phyloP scores from a whole-genome alignment of 2,797 vertebrate species.

The Lepus oiostolus region DNA sequence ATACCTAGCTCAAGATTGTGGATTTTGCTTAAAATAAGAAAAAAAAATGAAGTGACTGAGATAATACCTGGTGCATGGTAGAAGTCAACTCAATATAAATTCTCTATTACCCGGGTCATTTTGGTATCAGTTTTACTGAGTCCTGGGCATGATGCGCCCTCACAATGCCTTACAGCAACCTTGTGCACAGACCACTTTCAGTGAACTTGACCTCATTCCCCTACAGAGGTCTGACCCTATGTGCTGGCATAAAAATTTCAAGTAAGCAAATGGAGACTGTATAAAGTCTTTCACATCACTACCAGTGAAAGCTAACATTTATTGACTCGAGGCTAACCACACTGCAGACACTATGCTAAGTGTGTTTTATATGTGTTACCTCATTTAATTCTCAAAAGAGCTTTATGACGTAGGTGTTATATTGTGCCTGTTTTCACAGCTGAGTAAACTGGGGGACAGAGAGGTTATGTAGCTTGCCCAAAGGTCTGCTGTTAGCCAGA shows the following conservation, averaged over 20 bases:
- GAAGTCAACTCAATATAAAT: not conserved
- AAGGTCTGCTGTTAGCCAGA: not conserved
- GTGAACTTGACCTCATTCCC: not conserved
- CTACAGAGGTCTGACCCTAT: not conserved
- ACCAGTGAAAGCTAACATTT: conserved; percentile 58
- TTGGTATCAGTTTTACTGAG: not conserved
- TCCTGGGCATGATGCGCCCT: not conserved
- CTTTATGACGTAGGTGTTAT: conserved; percentile 5
- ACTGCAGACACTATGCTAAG: conserved; percentile 4
- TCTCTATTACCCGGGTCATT: not conserved
- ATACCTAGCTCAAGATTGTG: not conserved
- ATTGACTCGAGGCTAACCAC: conserved; percentile 23
- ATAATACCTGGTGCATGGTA: not conserved
- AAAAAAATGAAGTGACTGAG: not conserved
- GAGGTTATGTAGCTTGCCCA: not conserved
- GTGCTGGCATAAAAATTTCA: conserved; percentile 36
- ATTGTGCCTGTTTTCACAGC: conserved; percentile 60
- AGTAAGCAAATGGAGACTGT: conserved; percentile 47
- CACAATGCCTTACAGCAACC: not conserved
- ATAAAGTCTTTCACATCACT: conserved; percentile 5
- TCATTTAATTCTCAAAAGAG: conserved; percentile 49
- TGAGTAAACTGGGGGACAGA: conserved; percentile 62
- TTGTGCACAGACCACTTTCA: not conserved
- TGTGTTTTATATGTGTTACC: conserved; percentile 5
- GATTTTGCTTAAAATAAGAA: conserved; percentile 45